Evolutionary conservation across 2,888 invertebrate genomes (phyloP), one percentile per base, ranked within the genome.

Genomic region (Protophormia terraenovae): DNA sequence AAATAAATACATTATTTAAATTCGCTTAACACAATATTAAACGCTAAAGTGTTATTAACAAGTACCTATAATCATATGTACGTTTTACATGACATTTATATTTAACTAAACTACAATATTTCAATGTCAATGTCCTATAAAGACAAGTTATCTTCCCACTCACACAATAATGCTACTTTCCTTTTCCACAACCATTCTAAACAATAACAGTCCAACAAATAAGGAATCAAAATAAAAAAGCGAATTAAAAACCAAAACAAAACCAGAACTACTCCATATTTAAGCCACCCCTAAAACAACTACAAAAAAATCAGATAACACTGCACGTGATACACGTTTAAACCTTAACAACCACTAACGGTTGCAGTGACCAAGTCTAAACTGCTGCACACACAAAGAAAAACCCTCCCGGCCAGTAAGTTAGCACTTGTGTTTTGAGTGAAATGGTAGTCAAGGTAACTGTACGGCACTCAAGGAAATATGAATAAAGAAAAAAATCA

Each of bases 211-310:
- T n/a, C n/a, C n/a, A 84, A n/a, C 87, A 87, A 89, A 88, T 77
- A 55, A 73, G 86, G 79, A 88, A 89, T 86, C 89, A 90, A 90
- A 90, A 90, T 88, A 90, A 88, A 90, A 88, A 82, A 86, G 12
- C 0, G 19, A 60, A 27, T 58, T 22, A 45, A 27, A 3, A 22
- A 27, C 19, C 66, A 66, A 75, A 73, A 60, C 50, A 75, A 60
- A 60, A 24, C 22, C 2, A 64, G 10, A 67, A 38, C n/a, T 27
- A 22, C 27, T 50, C 14, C 3, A 8, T 19, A 38, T 19, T 16
- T 8, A 45, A 72, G 0, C n/a, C 24, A 77, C 72, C 72, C 69
- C 8, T 29, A 79, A 41, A 35, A 29, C n/a, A n/a, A 8, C n/a
- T 47, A 12, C 47, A 7, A 38, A 47, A 38, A 27, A 72, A 6